A percentile compares a stretch with the other conserved stretches of the same genome.
Conservation (phyloP, 53 echinoderm and acorn worm species). For the Crossaster papposus region DNA sequence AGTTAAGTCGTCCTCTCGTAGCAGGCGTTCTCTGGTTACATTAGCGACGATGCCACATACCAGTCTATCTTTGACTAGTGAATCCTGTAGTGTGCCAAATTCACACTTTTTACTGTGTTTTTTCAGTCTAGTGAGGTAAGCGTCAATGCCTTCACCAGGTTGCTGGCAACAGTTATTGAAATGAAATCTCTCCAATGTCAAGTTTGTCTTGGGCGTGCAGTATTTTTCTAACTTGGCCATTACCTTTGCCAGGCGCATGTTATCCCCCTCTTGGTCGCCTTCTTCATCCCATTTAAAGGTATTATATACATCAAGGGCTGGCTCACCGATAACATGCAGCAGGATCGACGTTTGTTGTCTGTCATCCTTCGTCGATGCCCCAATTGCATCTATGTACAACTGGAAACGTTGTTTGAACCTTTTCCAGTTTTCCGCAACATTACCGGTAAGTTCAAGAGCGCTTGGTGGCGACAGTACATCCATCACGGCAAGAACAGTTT, state of each 20-base stretch:
- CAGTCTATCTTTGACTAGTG: slow-evolving; percentile 66
- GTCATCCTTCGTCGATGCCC: slow-evolving; percentile 29
- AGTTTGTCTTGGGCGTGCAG: slow-evolving; percentile 69
- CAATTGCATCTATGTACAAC: slow-evolving; percentile 56
- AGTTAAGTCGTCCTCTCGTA: slow-evolving; percentile 46
- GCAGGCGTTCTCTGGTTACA: slow-evolving; percentile 42
- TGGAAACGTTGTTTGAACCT: slow-evolving; percentile 51
- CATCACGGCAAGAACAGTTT: slow-evolving; percentile 17
- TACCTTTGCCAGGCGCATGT: slow-evolving; percentile 54
- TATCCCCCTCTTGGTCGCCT: slow-evolving; percentile 38
- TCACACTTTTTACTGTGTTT: slow-evolving; percentile 67
- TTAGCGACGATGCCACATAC: slow-evolving; percentile 33
- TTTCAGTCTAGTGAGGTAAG: slow-evolving; percentile 71
- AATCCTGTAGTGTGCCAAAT: slow-evolving; percentile 58
- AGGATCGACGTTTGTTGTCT: slow-evolving; percentile 27
- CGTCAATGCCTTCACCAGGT: slow-evolving; percentile 31
- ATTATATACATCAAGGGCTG: slow-evolving; percentile 61
- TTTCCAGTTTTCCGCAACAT: slow-evolving; percentile 71
- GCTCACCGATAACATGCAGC: slow-evolving; percentile 60
- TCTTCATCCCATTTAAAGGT: slow-evolving; percentile 55
- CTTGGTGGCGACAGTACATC: slow-evolving; percentile 51
- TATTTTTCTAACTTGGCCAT: slow-evolving; percentile 62
- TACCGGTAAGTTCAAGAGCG: slow-evolving; percentile 54
- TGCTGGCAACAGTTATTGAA: slow-evolving; percentile 60
- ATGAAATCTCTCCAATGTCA: slow-evolving; percentile 42